Evolutionary conservation across 2,113 vertebrate genomes (phyloP).

Genomic region (Cettia cetti): DNA sequence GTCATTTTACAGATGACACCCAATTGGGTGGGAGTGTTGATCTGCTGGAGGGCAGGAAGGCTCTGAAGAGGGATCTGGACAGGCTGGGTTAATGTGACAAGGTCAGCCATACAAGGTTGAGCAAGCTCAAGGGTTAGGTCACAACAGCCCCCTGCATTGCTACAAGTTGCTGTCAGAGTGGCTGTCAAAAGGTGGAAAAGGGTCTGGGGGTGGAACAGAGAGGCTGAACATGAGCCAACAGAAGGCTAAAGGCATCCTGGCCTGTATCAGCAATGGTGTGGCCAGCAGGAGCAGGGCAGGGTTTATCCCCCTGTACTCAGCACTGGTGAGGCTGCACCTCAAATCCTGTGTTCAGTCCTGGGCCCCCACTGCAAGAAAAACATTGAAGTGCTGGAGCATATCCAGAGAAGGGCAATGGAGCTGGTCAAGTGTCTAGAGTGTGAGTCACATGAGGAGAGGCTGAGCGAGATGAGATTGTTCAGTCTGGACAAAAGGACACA

Average conservation of each 20-base stretch:
- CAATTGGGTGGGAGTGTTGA: not conserved
- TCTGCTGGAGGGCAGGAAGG: not conserved
- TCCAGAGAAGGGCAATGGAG: not conserved
- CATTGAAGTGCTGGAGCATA: fast-evolving
- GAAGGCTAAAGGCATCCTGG: not conserved
- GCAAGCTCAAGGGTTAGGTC: not conserved
- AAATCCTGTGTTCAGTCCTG: not conserved
- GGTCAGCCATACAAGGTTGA: not conserved
- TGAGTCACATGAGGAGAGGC: not conserved
- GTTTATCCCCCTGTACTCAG: not conserved
- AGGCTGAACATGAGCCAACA: not conserved
- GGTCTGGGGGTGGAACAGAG: too few species aligned
- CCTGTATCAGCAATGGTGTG: not conserved
- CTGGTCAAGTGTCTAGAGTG: not conserved
- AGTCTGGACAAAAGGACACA: not conserved
- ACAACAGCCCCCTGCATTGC: not conserved
- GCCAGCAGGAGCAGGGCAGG: fast-evolving
- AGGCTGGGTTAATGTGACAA: not conserved
- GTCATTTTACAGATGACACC: not conserved
- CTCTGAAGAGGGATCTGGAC: not conserved
- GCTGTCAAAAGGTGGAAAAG: not conserved
- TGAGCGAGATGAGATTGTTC: not conserved
- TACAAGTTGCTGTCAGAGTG: not conserved
- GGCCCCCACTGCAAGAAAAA: too few species aligned
- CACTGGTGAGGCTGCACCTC: not conserved